Percentiles rank a stretch among this genome's conserved stretches.
Evolutionary conservation across 2,113 vertebrate genomes (phyloP).

Genomic region (western clawed frog (Xenopus tropicalis)): DNA sequence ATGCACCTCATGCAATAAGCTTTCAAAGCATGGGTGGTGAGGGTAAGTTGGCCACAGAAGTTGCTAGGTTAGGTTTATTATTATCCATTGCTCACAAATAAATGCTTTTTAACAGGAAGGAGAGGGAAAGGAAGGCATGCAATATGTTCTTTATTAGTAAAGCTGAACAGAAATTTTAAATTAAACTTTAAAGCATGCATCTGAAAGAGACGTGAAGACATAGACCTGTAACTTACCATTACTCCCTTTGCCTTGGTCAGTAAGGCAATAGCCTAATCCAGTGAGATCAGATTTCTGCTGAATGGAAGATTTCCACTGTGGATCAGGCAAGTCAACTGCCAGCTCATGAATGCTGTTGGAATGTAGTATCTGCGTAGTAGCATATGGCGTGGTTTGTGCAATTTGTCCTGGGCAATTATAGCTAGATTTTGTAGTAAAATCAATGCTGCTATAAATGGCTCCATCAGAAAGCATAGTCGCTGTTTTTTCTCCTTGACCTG

Average conservation of each 20-base stretch:
- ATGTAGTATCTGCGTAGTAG: conserved; percentile 95
- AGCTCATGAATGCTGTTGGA: conserved; percentile 96
- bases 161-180: conserved; percentile 53
- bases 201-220: conserved; percentile 17
- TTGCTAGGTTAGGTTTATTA: conserved; percentile 56
- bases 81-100: conserved; percentile 32
- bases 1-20: conserved; percentile 94
- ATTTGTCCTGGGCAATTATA: conserved; percentile 92
- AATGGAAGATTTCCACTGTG: conserved; percentile 92
- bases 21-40: conserved; percentile 63
- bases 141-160: conserved; percentile 47
- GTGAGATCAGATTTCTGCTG: conserved; percentile 94
- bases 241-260: conserved; percentile 95
- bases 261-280: conserved; percentile 89
- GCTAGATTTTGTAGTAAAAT: conserved; percentile 93
- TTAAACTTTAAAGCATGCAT: conserved; percentile 21
- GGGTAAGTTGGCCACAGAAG: conserved; percentile 38
- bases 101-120: conserved; percentile 1
- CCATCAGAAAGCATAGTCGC: conserved; percentile 97
- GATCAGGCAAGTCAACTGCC: conserved; percentile 91
- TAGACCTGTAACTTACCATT: conserved; percentile 78
- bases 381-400: conserved; percentile 92
- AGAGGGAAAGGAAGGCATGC: conserved; percentile 51
- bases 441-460: conserved; percentile 98
- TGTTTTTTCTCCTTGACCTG: conserved; percentile 87